phyloP scores from a whole-genome alignment of 2,797 vertebrate species.

The Epinephelus awoara region DNA sequence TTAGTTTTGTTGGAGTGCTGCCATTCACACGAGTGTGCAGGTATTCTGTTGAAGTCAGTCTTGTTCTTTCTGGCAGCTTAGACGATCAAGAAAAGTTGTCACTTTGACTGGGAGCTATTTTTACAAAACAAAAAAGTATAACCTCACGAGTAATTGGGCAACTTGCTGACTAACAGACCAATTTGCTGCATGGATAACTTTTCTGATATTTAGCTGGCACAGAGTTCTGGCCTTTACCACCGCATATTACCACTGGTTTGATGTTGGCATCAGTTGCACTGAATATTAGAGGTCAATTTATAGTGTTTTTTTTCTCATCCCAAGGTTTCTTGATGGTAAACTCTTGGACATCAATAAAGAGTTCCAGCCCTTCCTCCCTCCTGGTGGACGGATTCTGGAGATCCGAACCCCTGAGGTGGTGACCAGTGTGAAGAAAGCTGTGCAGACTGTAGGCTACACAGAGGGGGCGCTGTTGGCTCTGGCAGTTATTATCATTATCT shows the following conservation, averaged over 20 bases:
- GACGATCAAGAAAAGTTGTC: not conserved
- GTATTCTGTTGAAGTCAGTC: not conserved
- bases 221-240: not conserved
- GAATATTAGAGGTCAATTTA: not conserved
- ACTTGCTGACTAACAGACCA: not conserved
- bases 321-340: slow-evolving; percentile 96
- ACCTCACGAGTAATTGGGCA: not conserved
- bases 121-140: not conserved
- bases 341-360: slow-evolving; percentile 98
- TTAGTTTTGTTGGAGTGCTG: slow-evolving; percentile 28
- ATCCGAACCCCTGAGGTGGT: slow-evolving; percentile 95
- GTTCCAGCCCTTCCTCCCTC: slow-evolving; percentile 93
- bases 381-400: slow-evolving; percentile 95
- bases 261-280: not conserved
- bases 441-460: slow-evolving; percentile 93
- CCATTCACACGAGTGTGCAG: slow-evolving; percentile 22
- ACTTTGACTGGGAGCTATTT: not conserved
- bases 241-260: not conserved
- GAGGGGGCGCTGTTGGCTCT: slow-evolving; percentile 95
- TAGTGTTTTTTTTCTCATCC: not conserved
- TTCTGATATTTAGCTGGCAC: not conserved
- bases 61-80: slow-evolving; percentile 4
- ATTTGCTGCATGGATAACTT: not conserved
- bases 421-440: slow-evolving; percentile 94
- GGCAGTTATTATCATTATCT: slow-evolving; percentile 96